Evolutionary conservation across 2,113 vertebrate species (phyloP), one percentile per base, ranked within the genome.

Genomic region (Nothobranchius furzeri): DNA sequence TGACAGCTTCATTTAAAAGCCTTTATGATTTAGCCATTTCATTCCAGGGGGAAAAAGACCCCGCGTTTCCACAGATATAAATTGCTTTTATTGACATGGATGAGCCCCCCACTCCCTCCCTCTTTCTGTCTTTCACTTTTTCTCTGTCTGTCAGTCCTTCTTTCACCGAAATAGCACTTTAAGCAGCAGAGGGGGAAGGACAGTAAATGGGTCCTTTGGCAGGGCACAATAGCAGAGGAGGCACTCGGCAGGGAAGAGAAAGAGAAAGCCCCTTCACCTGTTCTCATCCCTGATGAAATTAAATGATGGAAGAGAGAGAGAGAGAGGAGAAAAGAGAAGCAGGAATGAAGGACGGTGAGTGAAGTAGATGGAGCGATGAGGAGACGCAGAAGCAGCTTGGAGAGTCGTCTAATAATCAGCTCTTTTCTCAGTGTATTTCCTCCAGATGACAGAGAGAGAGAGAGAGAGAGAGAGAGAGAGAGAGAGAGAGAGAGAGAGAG

Each of bases 361-460:
- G 57, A 79, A 83, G 70, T 72, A 81, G 83, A 80, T 48, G 47
- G 70, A 80, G 74, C 68, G 84, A 79, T 84, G 82, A 73, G 69
- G 70, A 80, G 77, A 88, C 62, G 69, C 70, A 81, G 78, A 82
- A 73, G 78, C 66, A 82, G 75, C 79, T 79, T 78, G 79, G 84
- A 88, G 89, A 88, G 83, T 76, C 80, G 76, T 87, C 77, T 82
- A 86, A 86, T 90, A 88, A 91, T 90, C 87, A 87, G 72, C 70
- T 89, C 84, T 73, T 90, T 88, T 88, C 79, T 83, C 68, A 63
- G 69, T 70, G 74, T 60, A 85, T 76, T 84, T 88, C 85, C 70
- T 85, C 76, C 84, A 88, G 85, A 80, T 80, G 82, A 86, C 61
- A 0, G 8, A 0, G 9, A 66, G 55, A 82, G 79, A 84, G 79